Percentiles rank a stretch among this genome's conserved stretches.
Evolutionary conservation across 2,888 invertebrate genomes (phyloP).

Genomic region (Notodonta dromedarius): DNA sequence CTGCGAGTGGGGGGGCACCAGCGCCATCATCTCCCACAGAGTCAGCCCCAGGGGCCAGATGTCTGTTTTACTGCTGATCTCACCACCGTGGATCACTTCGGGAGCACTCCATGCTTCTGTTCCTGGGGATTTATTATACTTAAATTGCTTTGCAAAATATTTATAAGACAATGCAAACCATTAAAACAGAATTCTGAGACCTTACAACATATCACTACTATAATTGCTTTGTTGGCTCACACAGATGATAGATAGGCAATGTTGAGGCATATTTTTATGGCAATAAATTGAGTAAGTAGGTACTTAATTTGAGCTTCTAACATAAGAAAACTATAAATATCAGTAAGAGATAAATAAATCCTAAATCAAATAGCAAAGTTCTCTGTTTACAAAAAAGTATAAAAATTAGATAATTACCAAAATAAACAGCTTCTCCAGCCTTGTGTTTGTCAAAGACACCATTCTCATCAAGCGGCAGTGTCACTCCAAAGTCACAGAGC

Average conservation of each 20-base stretch:
- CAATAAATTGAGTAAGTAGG: too few relatives aligned
- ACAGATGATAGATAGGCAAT: too few relatives aligned
- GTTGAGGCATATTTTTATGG: too few relatives aligned
- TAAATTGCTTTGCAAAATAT: too few relatives aligned
- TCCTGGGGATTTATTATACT: slow-evolving; percentile 69
- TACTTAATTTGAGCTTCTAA: too few relatives aligned
- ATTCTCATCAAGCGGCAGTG: slow-evolving; percentile 87
- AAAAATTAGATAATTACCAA: slow-evolving; percentile 69
- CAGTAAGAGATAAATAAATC: too few relatives aligned
- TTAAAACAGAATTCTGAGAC: too few relatives aligned
- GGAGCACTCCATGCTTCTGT: slow-evolving; percentile 92
- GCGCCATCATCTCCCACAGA: slow-evolving; percentile 92
- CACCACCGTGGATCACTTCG: slow-evolving; percentile 86
- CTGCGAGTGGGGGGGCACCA: slow-evolving; percentile 87
- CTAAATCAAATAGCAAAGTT: background rate
- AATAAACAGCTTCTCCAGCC: slow-evolving; percentile 83
- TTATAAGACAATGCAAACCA: slow-evolving; percentile 2
- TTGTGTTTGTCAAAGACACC: slow-evolving; percentile 84
- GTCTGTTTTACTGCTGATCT: slow-evolving; percentile 89
- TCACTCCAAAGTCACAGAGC: slow-evolving; percentile 94
- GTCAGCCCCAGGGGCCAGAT: slow-evolving; percentile 92
- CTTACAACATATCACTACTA: too few relatives aligned
- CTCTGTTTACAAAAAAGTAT: too few relatives aligned
- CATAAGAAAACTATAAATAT: too few relatives aligned
- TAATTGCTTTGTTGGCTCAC: too few relatives aligned